A percentile compares a stretch with the other conserved stretches of the same genome.
phyloP scores from a whole-genome alignment of 2,888 invertebrate species.

The Tenthredo scrophulariae region DNA sequence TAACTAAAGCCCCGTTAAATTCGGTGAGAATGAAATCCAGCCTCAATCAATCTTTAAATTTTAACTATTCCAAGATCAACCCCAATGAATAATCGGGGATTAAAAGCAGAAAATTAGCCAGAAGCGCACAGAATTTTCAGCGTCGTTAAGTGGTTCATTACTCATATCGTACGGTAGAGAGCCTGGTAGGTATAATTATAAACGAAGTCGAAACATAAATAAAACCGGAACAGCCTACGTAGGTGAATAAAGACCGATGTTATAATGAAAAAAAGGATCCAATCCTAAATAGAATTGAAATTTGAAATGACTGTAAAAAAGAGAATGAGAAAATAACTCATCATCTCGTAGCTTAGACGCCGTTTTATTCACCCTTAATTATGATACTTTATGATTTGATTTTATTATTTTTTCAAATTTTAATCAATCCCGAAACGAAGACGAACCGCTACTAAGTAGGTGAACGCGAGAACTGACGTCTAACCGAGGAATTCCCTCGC shows the following conservation, averaged over 20 bases:
- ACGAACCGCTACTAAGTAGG: slow-evolving; percentile 52
- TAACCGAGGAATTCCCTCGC: slow-evolving; percentile 57
- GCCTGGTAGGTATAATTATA: not conserved
- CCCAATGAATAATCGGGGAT: not conserved
- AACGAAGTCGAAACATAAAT: not conserved
- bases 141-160: slow-evolving; percentile 8
- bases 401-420: not conserved
- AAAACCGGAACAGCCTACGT: not conserved
- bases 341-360: not conserved
- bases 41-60: not conserved
- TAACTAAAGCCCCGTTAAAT: not conserved
- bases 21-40: not conserved
- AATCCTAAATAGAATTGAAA: not conserved
- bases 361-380: not conserved
- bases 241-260: not conserved
- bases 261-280: not conserved
- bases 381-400: not conserved
- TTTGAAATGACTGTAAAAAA: not conserved
- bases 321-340: slow-evolving; percentile 4
- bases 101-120: slow-evolving; percentile 9
- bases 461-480: slow-evolving; percentile 52
- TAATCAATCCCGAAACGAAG: slow-evolving; percentile 54
- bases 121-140: not conserved
- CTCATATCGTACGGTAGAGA: not conserved
- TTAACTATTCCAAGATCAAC: not conserved